These are phyloP conservation scores for Catamblyrhynchus diadema DNA, from an alignment of 2,797 vertebrate genomes.

Conservation along the genomic window DNA sequence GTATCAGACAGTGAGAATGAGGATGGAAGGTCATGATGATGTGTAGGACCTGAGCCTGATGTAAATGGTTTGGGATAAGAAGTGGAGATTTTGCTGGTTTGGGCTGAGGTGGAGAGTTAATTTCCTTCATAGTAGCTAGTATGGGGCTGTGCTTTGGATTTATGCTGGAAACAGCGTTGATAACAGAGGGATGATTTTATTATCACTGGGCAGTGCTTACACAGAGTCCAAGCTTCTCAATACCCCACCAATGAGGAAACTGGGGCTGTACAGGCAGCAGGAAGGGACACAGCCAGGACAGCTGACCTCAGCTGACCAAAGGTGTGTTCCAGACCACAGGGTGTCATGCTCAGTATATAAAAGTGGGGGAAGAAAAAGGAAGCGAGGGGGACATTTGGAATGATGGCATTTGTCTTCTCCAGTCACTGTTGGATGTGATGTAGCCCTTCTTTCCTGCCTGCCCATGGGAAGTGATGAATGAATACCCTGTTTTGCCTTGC, in stretches of 20 bases:
- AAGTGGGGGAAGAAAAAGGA: neutral
- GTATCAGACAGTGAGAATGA: neutral
- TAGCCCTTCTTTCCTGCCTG: neutral
- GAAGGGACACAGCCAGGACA: neutral
- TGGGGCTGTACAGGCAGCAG: neutral
- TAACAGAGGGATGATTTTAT: neutral
- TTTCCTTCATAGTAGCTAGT: neutral
- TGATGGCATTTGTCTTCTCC: neutral
- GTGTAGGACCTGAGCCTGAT: neutral
- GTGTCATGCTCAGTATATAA: neutral
- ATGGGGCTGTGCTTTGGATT: neutral
- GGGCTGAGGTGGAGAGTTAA: neutral
- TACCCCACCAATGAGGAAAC: neutral
- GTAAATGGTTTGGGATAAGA: neutral
- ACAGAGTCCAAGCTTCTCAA: neutral
- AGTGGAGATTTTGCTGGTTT: neutral
- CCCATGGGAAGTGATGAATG: neutral
- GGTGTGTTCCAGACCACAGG: neutral
- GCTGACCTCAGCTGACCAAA: neutral
- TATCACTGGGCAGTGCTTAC: neutral
- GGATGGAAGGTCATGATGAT: neutral
- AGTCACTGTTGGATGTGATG: neutral
- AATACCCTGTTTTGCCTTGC: neutral
- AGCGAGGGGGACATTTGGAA: accelerated
- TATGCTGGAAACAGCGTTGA: neutral